phyloP scores from a whole-genome alignment of 1,140 invertebrate genomes.

The Xylocopa sonorina region DNA sequence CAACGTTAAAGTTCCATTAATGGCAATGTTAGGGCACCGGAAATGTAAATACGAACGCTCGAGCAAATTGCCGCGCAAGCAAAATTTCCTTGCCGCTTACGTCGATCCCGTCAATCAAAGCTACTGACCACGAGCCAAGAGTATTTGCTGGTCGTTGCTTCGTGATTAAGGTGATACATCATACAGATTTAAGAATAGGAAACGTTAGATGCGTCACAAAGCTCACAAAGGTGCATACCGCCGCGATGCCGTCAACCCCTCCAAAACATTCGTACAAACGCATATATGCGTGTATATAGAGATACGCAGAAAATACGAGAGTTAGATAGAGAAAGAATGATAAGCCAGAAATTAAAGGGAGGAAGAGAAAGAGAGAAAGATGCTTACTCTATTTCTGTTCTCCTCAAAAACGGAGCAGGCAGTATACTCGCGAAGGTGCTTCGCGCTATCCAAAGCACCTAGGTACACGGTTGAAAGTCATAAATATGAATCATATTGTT shows the following conservation, averaged over 20 bases:
- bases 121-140: slow-evolving; percentile 12
- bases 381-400: slow-evolving; percentile 76
- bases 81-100: slow-evolving; percentile 26
- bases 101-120: slow-evolving; percentile 25
- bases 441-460: slow-evolving; percentile 32
- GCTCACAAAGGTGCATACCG: slow-evolving; percentile 64
- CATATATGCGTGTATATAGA: slow-evolving; percentile 41
- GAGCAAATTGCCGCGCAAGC: not conserved
- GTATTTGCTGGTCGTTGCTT: slow-evolving; percentile 50
- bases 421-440: slow-evolving; percentile 44
- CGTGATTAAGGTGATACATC: slow-evolving; percentile 53
- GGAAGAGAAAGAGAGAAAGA: slow-evolving; percentile 32
- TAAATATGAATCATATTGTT: not conserved
- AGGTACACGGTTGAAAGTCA: slow-evolving; percentile 4
- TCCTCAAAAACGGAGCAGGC: slow-evolving; percentile 69
- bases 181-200: slow-evolving; percentile 71
- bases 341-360: slow-evolving; percentile 22
- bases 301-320: slow-evolving; percentile 48
- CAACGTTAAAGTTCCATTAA: slow-evolving; percentile 8
- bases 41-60: not conserved
- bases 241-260: slow-evolving; percentile 69
- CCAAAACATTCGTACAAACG: slow-evolving; percentile 37
- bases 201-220: slow-evolving; percentile 73
- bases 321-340: slow-evolving; percentile 27
- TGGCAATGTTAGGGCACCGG: not conserved